These are phyloP conservation scores for Olivierus martensii DNA, from an alignment of 1,140 invertebrate genomes.

Conservation along the genomic window DNA sequence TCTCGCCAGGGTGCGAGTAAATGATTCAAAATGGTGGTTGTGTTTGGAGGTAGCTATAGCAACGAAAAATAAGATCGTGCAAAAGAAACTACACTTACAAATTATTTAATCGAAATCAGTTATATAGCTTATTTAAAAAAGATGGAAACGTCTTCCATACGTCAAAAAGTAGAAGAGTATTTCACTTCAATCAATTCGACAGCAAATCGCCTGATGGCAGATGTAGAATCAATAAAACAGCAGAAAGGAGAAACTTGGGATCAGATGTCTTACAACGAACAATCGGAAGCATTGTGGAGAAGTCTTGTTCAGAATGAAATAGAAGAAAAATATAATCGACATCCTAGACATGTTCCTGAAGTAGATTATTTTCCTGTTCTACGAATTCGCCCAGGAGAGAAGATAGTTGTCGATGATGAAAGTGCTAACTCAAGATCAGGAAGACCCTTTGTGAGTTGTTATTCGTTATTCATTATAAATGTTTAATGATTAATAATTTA, in stretches of 20 bases:
- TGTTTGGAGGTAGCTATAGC: too few species aligned
- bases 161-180: slow-evolving; percentile 40
- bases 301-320: slow-evolving; percentile 58
- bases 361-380: slow-evolving; percentile 22
- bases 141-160: background rate
- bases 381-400: slow-evolving; percentile 35
- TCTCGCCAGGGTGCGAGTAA: too few species aligned
- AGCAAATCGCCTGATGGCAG: slow-evolving; percentile 48
- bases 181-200: slow-evolving; percentile 51
- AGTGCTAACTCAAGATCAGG: slow-evolving; percentile 20
- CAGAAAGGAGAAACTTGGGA: slow-evolving; percentile 55
- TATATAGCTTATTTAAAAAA: too few species aligned
- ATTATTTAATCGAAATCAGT: too few species aligned
- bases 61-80: too few species aligned
- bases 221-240: slow-evolving; percentile 48
- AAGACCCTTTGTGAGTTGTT: slow-evolving; percentile 4
- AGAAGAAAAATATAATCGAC: slow-evolving; percentile 44
- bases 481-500: background rate
- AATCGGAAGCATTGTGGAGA: slow-evolving; percentile 55
- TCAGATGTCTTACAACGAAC: slow-evolving; percentile 46
- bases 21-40: too few species aligned
- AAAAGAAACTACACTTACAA: too few species aligned
- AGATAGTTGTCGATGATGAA: slow-evolving; percentile 40
- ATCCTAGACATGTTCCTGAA: slow-evolving; percentile 33
- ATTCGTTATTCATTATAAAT: background rate